Percentiles rank a stretch among this genome's conserved stretches.
Evolutionary conservation across 2,888 invertebrate genomes (phyloP).

Genomic region (Apotomis turbidana): DNA sequence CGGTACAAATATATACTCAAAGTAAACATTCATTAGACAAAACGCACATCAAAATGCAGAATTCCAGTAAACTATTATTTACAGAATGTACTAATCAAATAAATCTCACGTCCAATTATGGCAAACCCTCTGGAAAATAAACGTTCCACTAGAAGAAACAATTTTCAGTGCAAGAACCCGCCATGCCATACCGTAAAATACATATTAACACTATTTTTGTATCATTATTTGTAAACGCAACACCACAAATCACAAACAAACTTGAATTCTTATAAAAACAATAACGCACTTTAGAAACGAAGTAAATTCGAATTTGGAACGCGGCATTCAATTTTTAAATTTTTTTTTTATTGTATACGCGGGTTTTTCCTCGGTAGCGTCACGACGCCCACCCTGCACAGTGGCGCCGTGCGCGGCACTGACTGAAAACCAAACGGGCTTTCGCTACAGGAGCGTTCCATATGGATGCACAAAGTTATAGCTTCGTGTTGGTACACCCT

Average conservation of each 20-base stretch:
- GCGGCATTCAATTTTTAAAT: constrained; percentile 23
- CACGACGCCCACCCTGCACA: constrained; percentile 75
- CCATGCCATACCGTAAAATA: constrained; percentile 72
- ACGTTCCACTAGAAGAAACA: constrained; percentile 45
- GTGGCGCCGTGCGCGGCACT: constrained; percentile 82
- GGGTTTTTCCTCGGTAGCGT: constrained; percentile 60
- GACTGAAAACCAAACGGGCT: constrained; percentile 63
- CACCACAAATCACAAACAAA: constrained; percentile 44
- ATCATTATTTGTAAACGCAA: constrained; percentile 66
- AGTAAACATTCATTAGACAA: constrained; percentile 26
- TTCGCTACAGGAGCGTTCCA: constrained; percentile 68
- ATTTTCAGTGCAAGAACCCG: constrained; percentile 53
- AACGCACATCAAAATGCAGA: constrained; percentile 26
- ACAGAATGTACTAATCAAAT: constrained; percentile 4
- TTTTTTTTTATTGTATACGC: constrained; percentile 53
- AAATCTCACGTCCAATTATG: constrained; percentile 35
- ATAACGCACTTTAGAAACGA: constrained; percentile 20
- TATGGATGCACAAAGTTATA: constrained; percentile 53
- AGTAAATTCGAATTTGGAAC: constrained; percentile 23
- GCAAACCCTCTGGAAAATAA: constrained; percentile 38
- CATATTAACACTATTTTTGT: constrained; percentile 75
- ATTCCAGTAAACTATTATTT: constrained; percentile 23
- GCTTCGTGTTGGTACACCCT: constrained; percentile 49
- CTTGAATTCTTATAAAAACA: constrained; percentile 16
- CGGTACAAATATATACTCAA: constrained; percentile 16